Evolutionary conservation across 1,140 invertebrate genomes (phyloP), one percentile per base, ranked within the genome.

Genomic region (Drosophila baimaii): DNA sequence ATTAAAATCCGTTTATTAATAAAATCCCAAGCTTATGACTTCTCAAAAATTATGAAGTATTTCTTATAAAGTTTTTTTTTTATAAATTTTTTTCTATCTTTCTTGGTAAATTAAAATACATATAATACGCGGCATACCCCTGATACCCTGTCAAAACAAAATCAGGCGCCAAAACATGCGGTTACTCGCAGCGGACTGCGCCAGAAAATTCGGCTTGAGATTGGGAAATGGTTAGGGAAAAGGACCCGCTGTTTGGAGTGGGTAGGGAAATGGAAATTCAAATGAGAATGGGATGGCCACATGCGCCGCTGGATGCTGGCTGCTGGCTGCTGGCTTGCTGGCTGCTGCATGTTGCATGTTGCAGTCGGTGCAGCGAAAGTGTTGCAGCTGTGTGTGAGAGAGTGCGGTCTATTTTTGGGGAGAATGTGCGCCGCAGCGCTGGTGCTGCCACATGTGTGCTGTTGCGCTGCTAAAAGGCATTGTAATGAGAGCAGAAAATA

Each of bases 401-500:
- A 37, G 44, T 21, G 25, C 12, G 5, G 13, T 57, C 74, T 77
- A 77, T 77, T 69, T 69, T 77, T 69, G 55, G 72, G 39, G 19
- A 33, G 29, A 66, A 44, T 74, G 57, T 29, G 78, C 70, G 23
- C 19, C 25, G 29, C 52, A 27, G 31, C 25, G 29, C 52, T 63
- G 51, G 35, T 43, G 57, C 52, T 72, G 78, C 73, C 82, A 85
- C 82, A 85, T 88, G 83, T 88, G 83, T 85, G 82, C 78, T 72
- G 77, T 80, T 56, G 54, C 55, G 64, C 62, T 56, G 77, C 44
- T 55, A 76, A 85, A 86, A 81, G 78, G 81, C 81, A 78, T 81
- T 85, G 81, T 86, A 86, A 79, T 78, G 79, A 86, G 81, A 77
- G 65, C 85, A 78, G 55, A 74, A 84, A 85, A 85, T 85, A 79